Percentiles rank a stretch among this genome's conserved stretches.
These are phyloP conservation scores for Sinella curviseta DNA, from an alignment of 1,140 invertebrate species.

Conservation along the genomic window DNA sequence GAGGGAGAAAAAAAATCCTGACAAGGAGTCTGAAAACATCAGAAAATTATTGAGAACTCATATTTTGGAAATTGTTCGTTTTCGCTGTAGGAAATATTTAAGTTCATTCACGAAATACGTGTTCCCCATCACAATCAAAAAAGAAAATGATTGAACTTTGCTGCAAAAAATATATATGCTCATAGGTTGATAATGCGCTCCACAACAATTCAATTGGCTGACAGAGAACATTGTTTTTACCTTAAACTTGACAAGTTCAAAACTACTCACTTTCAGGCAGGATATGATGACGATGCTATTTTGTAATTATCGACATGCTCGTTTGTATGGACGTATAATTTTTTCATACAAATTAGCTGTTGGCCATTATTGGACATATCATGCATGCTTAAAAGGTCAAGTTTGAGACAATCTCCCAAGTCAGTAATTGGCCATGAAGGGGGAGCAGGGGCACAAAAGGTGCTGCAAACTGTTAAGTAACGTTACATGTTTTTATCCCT, in stretches of 20 bases:
- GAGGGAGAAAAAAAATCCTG: too few species aligned
- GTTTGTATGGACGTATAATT: not conserved
- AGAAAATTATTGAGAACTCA: not conserved
- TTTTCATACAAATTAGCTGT: not conserved
- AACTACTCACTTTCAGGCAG: not conserved
- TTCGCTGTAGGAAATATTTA: not conserved
- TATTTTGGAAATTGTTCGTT: not conserved
- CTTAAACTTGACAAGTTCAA: not conserved
- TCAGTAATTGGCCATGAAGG: not conserved
- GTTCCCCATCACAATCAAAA: not conserved
- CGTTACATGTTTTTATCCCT: conserved; percentile 1
- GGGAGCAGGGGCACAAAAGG: not conserved
- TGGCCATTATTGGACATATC: not conserved
- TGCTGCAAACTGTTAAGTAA: too few species aligned
- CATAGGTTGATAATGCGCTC: not conserved
- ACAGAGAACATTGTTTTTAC: not conserved
- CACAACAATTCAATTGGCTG: not conserved
- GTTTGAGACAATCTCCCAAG: not conserved
- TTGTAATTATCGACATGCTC: not conserved
- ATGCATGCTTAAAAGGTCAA: not conserved
- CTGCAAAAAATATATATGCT: not conserved
- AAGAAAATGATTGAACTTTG: not conserved
- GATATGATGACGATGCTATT: not conserved
- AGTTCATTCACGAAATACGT: not conserved
- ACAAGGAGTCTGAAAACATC: too few species aligned